These are phyloP conservation scores for Trigoniulus corallinus DNA, from an alignment of 1,140 invertebrate species.

Conservation along the genomic window DNA sequence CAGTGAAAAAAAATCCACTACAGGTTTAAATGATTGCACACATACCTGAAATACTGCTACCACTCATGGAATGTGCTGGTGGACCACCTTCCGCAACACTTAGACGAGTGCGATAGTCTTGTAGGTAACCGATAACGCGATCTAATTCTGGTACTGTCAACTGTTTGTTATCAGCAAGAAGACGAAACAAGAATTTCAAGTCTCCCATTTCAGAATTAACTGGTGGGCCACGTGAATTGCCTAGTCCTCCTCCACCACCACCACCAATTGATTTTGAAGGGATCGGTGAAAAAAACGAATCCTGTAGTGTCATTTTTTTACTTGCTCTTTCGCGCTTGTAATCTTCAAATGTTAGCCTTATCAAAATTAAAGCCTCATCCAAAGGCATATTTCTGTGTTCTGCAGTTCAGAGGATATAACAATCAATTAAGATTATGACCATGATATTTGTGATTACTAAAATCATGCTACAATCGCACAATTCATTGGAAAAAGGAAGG, in stretches of 20 bases:
- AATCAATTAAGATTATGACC: no score
- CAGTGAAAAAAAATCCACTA: no score
- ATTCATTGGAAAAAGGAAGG: no score
- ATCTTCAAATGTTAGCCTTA: constrained; percentile 58
- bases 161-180: constrained; percentile 59
- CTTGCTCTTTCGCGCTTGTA: constrained; percentile 31
- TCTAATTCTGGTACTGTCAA: constrained; percentile 64
- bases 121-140: constrained; percentile 57
- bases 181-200: constrained; percentile 51
- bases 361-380: constrained; percentile 66
- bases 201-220: neutral
- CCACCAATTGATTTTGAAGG: neutral
- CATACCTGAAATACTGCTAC: no score
- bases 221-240: neutral
- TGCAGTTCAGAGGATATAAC: no score
- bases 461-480: neutral
- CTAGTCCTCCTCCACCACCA: neutral
- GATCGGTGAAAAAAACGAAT: neutral
- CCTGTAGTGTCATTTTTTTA: no score
- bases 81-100: no score
- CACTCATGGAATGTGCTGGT: no score
- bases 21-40: no score
- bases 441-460: neutral
- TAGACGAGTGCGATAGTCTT: no score
- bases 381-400: constrained; percentile 89